Base-by-base conservation (phyloP, 2,888 invertebrate species). In the Eupithecia dodoneata region DNA sequence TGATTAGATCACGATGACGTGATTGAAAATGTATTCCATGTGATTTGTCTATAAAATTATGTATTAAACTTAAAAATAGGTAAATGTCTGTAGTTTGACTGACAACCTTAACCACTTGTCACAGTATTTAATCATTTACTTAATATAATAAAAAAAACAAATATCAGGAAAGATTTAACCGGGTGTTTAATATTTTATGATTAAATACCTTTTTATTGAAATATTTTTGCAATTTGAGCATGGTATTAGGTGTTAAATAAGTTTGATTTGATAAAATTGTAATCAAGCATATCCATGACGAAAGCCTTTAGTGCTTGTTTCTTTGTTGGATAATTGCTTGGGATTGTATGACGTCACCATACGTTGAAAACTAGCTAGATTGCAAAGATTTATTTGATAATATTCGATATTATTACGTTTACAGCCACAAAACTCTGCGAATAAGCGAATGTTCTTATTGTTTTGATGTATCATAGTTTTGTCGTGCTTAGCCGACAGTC, bases 201-300 rank as follows among this genome's bases (percentile, higher is more conserved):
- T 55, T 55, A 55, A 55, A 55, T 52, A 55, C n/a, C 5, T 52
- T 15, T 52, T 52, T 52, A 52, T 52, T 4, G 15, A 52, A 59
- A 59, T 59, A 59, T 18, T 59, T 18, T 6, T 41, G 13, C 65
- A 65, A 41, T 65, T 65, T 66, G 63, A 66, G 47, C 45, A 4
- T 45, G 70, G 18, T 47, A 30, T 47, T 12, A 49, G 18, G n/a
- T 70, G 45, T 74, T 74, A 52, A 30, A 74, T 78, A 76, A 78
- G 70, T 72, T 78, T 69, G 71, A 76, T 78, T 76, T 76, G 72
- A 76, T 76, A 74, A 72, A 52, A 71, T 74, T 76, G 74, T 41
- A 74, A 78, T 78, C 76, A 65, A 74, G 74, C 78, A 78, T 78
- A 70, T 72, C 78, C 74, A 76, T 78, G 78, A 78, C 78, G 63